Evolutionary conservation across 2,888 invertebrate genomes (phyloP).

Genomic region (Stratiomys singularior): DNA sequence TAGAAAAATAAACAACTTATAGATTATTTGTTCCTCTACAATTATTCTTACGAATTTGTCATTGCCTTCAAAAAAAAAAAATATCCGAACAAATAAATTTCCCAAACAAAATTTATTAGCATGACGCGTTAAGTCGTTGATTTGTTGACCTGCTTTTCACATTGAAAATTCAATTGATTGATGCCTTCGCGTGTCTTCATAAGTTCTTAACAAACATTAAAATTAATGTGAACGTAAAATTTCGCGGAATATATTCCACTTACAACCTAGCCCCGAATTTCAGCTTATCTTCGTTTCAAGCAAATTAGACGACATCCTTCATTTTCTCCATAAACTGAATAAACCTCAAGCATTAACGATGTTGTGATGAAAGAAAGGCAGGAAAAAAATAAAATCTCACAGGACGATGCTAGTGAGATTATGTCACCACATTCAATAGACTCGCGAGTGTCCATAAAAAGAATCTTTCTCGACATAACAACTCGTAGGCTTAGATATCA

Average conservation of each 20-base stretch:
- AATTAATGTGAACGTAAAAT: neutral
- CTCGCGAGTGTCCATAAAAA: neutral
- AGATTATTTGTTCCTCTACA: too few relatives aligned
- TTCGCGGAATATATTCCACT: neutral
- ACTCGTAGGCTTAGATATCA: constrained; percentile 4
- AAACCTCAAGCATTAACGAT: neutral
- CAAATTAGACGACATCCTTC: neutral
- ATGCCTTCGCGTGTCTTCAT: neutral
- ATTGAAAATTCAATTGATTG: too few relatives aligned
- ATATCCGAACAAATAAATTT: too few relatives aligned
- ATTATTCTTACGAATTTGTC: too few relatives aligned
- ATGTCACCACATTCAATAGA: constrained; percentile 9
- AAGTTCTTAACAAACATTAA: neutral
- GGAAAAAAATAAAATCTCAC: neutral
- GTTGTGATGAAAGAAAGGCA: neutral
- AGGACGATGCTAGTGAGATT: neutral
- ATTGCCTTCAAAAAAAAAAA: too few relatives aligned
- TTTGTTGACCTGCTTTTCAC: too few relatives aligned
- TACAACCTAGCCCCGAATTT: neutral
- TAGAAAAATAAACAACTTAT: too few relatives aligned
- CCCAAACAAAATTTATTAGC: too few relatives aligned
- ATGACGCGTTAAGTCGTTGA: too few relatives aligned
- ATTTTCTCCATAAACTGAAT: neutral
- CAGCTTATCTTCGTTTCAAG: neutral
- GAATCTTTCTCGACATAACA: neutral